These are phyloP conservation scores for Rhinophrynus dorsalis DNA, from an alignment of 2,797 vertebrate genomes.

Conservation along the genomic window DNA sequence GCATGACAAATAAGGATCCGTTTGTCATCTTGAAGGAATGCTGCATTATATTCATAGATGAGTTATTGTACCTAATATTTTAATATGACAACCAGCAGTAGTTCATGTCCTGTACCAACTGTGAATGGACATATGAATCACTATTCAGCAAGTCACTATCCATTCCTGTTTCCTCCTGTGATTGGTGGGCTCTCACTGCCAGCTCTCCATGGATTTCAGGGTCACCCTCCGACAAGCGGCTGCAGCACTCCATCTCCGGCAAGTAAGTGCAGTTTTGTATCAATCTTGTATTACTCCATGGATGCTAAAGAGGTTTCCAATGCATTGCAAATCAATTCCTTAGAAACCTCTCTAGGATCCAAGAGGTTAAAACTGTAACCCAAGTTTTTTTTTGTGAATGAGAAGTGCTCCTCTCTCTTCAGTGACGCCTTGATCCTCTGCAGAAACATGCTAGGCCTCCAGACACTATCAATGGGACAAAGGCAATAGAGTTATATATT, in stretches of 20 bases:
- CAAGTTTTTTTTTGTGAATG: no score
- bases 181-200: slow-evolving; percentile 84
- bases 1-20: slow-evolving; percentile 16
- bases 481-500: no score
- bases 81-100: slow-evolving; percentile 85
- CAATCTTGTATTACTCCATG: neutral
- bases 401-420: no score
- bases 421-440: no score
- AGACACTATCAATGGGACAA: no score
- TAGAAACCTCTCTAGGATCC: no score
- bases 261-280: slow-evolving; percentile 73
- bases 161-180: slow-evolving; percentile 88
- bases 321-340: no score
- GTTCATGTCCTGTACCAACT: slow-evolving; percentile 75
- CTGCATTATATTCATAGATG: slow-evolving; percentile 27
- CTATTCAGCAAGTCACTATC: slow-evolving; percentile 82
- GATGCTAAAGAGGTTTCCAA: no score
- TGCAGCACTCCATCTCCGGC: slow-evolving; percentile 86
- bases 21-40: slow-evolving; percentile 58
- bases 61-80: slow-evolving; percentile 57
- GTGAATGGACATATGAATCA: slow-evolving; percentile 89
- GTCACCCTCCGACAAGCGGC: slow-evolving; percentile 79
- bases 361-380: no score
- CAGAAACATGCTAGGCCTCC: no score
- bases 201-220: slow-evolving; percentile 77